A percentile compares a stretch with the other conserved stretches of the same genome.
Conservation (phyloP, 2,797 vertebrate genomes). For the Sandelia bainsii region DNA sequence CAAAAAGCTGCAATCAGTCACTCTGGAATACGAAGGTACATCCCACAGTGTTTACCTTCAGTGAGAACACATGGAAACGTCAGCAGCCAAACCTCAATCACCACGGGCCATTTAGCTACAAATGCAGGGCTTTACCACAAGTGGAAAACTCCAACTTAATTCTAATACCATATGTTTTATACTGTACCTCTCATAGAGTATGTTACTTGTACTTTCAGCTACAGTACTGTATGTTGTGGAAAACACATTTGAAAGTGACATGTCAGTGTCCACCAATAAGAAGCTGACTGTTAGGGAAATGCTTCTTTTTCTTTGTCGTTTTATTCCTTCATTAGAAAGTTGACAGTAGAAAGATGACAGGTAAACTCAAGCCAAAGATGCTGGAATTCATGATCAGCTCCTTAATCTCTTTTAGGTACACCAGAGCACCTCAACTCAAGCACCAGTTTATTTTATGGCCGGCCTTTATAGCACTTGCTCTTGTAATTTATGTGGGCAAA, state of each 20-base stretch:
- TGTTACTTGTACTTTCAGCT: not conserved
- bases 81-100: conserved; percentile 31
- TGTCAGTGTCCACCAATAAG: not conserved
- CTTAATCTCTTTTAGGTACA: not conserved
- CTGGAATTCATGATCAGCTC: not conserved
- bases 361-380: not conserved
- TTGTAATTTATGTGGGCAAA: conserved; percentile 11
- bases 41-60: conserved; percentile 23
- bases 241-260: not conserved
- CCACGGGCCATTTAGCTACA: conserved; percentile 20
- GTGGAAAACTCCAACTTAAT: conserved; percentile 30
- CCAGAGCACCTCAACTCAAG: not conserved
- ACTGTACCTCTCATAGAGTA: not conserved
- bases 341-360: not conserved
- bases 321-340: too few species aligned
- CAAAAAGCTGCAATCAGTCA: conserved; percentile 35
- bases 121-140: not conserved
- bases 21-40: not conserved
- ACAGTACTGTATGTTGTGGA: not conserved
- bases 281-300: not conserved
- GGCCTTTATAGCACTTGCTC: not conserved
- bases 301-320: not conserved
- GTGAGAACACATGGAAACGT: conserved; percentile 35
- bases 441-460: not conserved
- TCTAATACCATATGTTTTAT: not conserved